Evolutionary conservation across 1,140 invertebrate species (phyloP), one percentile per base, ranked within the genome.

Genomic region (Tetramorium simillimum): DNA sequence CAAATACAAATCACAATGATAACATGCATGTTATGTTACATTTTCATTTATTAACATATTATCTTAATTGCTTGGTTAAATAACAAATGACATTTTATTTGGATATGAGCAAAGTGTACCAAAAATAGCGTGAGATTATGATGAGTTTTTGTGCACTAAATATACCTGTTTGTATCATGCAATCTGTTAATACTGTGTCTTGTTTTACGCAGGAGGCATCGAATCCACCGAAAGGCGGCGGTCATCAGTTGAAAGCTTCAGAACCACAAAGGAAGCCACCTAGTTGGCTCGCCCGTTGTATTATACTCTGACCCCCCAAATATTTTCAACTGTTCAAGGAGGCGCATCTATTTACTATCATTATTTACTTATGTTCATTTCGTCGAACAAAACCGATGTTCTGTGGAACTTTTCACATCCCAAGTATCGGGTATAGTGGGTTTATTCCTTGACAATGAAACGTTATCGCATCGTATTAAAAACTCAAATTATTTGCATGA

Each of bases 251-350:
- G 90, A 97, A 97, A 94, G 95, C 96, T 80, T 96, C 96, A 92
- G 97, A 98, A 94, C 97, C 96, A 88, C 96, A 96, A 92, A 96
- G 97, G 94, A 97, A 97, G 95, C 96, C 97, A 78, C 96, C 96
- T 89, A 97, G 96, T 93, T 97, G 97, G 97, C 95, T 97, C 90
- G 96, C 97, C 43, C 96, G 97, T 94, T 97, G 97, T 96, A 96
- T 96, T 93, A 93, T 97, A 95, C 97, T 97, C 95, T 97, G 97
- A 97, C 97, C 96, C 95, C 87, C 88, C 91, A 94, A 94, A 86
- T 75, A 89, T 85, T 72, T 81, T 77, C 78, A 80, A 93, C 85
- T 91, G 58, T 89, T 92, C 76, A 89, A 90, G 90, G 92, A 94
- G 89, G 90, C 91, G 87, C 91, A 92, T 88, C 90, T 93, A 91